Percentiles rank a stretch among this genome's conserved stretches.
Evolutionary conservation across 2,888 invertebrate species (phyloP).

Genomic region (Loripinus fragilis): DNA sequence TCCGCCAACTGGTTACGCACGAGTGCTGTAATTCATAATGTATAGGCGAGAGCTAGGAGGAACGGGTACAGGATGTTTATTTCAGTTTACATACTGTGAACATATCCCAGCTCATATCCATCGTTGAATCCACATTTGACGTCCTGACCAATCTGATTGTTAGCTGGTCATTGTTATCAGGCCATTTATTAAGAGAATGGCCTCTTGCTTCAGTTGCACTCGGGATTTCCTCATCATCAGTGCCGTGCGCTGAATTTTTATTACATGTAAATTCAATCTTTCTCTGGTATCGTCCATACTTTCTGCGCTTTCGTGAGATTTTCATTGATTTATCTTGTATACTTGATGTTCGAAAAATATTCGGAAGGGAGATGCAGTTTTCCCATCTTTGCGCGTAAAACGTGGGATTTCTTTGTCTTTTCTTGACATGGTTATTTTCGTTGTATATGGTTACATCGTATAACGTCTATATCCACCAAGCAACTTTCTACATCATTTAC

Average conservation of each 20-base stretch:
- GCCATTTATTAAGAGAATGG: no score
- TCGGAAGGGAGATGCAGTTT: background rate
- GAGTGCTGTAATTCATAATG: no score
- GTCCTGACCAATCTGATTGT: no score
- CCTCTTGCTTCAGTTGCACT: no score
- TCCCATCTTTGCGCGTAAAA: background rate
- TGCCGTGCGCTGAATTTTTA: background rate
- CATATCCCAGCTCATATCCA: no score
- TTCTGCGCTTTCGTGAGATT: background rate
- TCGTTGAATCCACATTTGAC: no score
- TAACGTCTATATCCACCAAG: background rate
- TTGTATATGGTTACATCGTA: background rate
- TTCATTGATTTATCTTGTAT: constrained; percentile 12
- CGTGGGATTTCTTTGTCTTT: background rate
- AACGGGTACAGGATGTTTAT: background rate
- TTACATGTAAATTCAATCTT: background rate
- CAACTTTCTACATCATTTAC: background rate
- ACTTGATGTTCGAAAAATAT: constrained; percentile 1
- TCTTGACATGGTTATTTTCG: background rate
- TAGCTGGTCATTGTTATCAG: background rate
- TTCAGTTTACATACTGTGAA: background rate
- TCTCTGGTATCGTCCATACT: background rate
- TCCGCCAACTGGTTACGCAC: no score
- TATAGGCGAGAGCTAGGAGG: no score
- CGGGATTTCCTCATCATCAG: background rate